phyloP scores from a whole-genome alignment of 2,113 vertebrate genomes.

The Potamarius usumacintae region DNA sequence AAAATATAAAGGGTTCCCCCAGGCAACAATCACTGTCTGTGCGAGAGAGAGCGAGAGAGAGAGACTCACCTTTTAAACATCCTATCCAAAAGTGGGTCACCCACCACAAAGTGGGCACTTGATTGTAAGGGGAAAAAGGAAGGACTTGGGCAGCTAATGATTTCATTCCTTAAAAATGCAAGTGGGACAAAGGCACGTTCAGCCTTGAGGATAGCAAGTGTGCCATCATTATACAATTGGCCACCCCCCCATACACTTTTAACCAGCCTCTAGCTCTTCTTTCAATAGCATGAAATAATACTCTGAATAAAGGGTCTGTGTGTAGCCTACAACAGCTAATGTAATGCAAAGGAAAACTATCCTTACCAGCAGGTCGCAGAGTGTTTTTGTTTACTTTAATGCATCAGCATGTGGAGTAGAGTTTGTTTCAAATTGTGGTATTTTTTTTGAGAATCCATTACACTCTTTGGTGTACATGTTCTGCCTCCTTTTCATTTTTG shows the following conservation, averaged over 20 bases:
- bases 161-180: slow-evolving; percentile 62
- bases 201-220: slow-evolving; percentile 54
- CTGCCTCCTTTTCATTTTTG: not conserved
- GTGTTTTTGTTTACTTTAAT: not conserved
- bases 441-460: not conserved
- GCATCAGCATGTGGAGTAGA: not conserved
- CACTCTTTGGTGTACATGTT: not conserved
- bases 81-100: slow-evolving; percentile 46
- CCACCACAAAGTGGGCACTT: slow-evolving; percentile 25
- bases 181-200: slow-evolving; percentile 58
- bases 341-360: not conserved
- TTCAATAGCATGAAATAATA: slow-evolving; percentile 16
- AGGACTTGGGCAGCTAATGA: slow-evolving; percentile 56
- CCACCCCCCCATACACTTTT: slow-evolving; percentile 4
- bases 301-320: slow-evolving; percentile 12
- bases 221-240: slow-evolving; percentile 41
- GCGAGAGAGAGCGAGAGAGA: not conserved
- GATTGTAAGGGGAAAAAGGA: slow-evolving; percentile 36
- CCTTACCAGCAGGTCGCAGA: not conserved
- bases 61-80: slow-evolving; percentile 8
- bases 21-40: not conserved
- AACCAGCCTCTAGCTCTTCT: slow-evolving; percentile 28
- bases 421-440: not conserved
- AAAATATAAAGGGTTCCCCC: not conserved
- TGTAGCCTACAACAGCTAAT: not conserved